A percentile compares a stretch with the other conserved stretches of the same genome.
phyloP scores from a whole-genome alignment of 2,113 vertebrate genomes.

The Coregonus clupeaformis region DNA sequence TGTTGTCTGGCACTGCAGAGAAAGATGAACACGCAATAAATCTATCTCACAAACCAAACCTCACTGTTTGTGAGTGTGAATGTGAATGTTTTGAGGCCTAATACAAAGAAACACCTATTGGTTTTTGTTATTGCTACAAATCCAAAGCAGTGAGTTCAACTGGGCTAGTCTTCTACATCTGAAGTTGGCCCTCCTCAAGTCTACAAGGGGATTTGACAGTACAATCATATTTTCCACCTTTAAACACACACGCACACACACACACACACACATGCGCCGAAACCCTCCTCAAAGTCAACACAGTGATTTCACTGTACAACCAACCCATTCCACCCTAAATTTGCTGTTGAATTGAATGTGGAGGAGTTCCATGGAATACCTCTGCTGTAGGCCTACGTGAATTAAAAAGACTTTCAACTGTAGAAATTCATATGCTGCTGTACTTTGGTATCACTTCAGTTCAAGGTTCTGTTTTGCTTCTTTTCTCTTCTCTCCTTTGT shows the following conservation, averaged over 20 bases:
- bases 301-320: background rate
- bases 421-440: background rate
- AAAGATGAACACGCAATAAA: too few relatives aligned
- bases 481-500: background rate
- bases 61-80: too few relatives aligned
- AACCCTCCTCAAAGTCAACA: background rate
- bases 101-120: too few relatives aligned
- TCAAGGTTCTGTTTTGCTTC: background rate
- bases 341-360: background rate
- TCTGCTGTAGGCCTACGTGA: background rate
- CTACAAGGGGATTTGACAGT: constrained; percentile 14
- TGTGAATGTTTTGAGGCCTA: too few relatives aligned
- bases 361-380: background rate
- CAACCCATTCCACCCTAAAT: background rate
- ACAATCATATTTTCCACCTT: background rate
- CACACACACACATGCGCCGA: background rate
- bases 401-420: background rate
- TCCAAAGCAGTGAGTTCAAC: too few relatives aligned
- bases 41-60: too few relatives aligned
- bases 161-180: too few relatives aligned
- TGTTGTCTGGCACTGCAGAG: too few relatives aligned
- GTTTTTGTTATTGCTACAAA: too few relatives aligned
- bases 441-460: background rate
- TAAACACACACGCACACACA: background rate
- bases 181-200: background rate